Evolutionary conservation across 2,888 invertebrate genomes (phyloP), one percentile per base, ranked within the genome.

Genomic region (Elysia crispata): DNA sequence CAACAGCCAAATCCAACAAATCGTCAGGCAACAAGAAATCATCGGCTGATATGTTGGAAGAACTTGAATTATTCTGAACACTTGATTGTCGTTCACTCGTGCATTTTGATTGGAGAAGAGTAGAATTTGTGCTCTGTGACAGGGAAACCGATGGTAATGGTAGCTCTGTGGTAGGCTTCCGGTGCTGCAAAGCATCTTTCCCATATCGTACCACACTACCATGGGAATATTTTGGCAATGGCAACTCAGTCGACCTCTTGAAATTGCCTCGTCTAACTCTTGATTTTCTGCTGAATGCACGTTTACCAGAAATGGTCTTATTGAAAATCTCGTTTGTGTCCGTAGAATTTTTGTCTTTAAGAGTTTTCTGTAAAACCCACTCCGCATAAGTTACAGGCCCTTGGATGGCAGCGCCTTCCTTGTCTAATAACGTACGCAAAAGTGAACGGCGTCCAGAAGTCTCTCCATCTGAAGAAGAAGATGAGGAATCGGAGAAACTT

Each of bases 1-100:
- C 82, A 79, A 85, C 81, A 54, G 81, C 83, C 64, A 85, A 76
- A 41, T 85, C 85, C 66, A 85, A 69, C 50, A 85, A 57, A 50
- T 85, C 85, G 28, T 85, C 85, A 1, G 85, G 82, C 28, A 85
- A 69, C 11, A 41, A 49, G 25, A 50, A 57, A 30, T 76, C 30
- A n/a, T 41, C 70, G 11, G 20, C 23, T 23, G 20, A 20, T 23
- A 60, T 60, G 60, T 60, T 20, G 11, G 41, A 41, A 6, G 41
- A 41, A 41, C 41, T 41, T 41, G 41, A 6, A 41, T 41, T 41
- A 41, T 41, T 41, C 11, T 41, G 41, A 41, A 11, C 41, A 41
- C 41, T 11, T 11, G 41, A 11, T 41, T 3, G 41, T 60, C 60
- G 5, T 23, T 60, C 60, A 20, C 60, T 18, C 3, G 11, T 6